Evolutionary conservation across 2,113 vertebrate species (phyloP), one percentile per base, ranked within the genome.

Genomic region (Oenanthe melanoleuca): DNA sequence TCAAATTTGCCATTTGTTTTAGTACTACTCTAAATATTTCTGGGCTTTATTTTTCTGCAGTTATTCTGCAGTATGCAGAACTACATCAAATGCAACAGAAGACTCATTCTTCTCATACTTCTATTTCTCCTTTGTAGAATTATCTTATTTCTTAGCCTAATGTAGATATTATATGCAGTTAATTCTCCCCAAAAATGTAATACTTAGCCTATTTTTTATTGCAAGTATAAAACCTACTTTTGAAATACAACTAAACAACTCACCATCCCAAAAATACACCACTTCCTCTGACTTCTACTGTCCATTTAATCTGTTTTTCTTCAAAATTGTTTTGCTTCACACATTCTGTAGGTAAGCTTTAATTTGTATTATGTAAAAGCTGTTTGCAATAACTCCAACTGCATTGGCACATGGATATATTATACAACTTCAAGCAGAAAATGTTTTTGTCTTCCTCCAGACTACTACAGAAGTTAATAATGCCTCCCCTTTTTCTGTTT

Each of bases 1-100:
- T 91, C 92, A 93, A 95, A 96, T 75, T 63, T 96, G 64, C 33
- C 63, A 67, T 44, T 92, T 92, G 29, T 67, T 96, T 94, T 80
- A 47, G 63, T 65, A 92, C 72, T 96, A 95, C 86, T 96, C 74
- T 88, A 96, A 97, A 94, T 94, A 91, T 86, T 96, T 77, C 71
- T 89, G 88, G 84, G 42, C 40, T 94, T 96, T 89, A 52, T 61
- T 89, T 95, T 97, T 97, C 95, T 91, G 6, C 53, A 55, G 45
- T 61, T 65, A 80, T 91, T 44, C 25, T 34, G 25, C 14, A 28
- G 33, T 55, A 24, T 24, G 38, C 89, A 93, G 44, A 81, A 55
- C 29, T 91, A 29, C 65, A 57, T 93, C 92, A 94, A 93, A 60
- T 93, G 69, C 66, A 65, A 71, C 29, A 89, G 42, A 87, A 92